Base-by-base conservation (phyloP, 2,113 vertebrate genomes). In the Pungitius pungitius region DNA sequence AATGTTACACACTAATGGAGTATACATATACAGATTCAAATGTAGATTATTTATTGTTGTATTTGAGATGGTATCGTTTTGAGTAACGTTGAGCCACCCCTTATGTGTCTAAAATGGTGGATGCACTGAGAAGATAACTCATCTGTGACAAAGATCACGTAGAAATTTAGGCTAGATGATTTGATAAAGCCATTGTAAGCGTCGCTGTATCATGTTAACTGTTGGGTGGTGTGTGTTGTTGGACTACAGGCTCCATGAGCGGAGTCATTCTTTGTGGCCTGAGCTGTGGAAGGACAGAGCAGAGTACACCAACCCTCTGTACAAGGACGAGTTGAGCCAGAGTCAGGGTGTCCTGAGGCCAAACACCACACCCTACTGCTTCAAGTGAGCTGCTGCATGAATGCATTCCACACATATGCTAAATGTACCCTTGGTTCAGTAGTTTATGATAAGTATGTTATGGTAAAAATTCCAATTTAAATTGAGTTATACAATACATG, bases 221-320 rank as follows among this genome's bases (percentile, higher is more conserved):
- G 35, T 56, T 39, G 13, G 24, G 17, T 14, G 24, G 1, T 64
- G 22, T 45, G 22, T 78, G 61, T 51, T 39, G 59, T 65, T 6
- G 70, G 37, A 6, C 56, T 35, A n/a, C 87, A 99, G 97, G 89
- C 91, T 98, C 78, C 90, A 80, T 64, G 97, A 99, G 85, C 89
- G 95, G 87, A 97, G 94, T 0, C 95, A 98, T 20, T 97, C 95
- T 0, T 62, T 97, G 40, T 99, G 98, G 98, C 93, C 94, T 70
- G 94, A 97, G 70, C 84, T 99, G 63, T 99, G 96, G 97, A 95
- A 95, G 88, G 95, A 96, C 51, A 92, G 91, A 68, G 87, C 86
- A 0, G 91, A 97, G 79, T 98, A 95, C 85, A 42, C 89, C 75
- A 99, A 99, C 77, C 97, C 97, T 39, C 88, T 99, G 55, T 98